These are phyloP conservation scores for Diadophis punctatus DNA, from an alignment of 2,113 vertebrate genomes.

Conservation along the genomic window DNA sequence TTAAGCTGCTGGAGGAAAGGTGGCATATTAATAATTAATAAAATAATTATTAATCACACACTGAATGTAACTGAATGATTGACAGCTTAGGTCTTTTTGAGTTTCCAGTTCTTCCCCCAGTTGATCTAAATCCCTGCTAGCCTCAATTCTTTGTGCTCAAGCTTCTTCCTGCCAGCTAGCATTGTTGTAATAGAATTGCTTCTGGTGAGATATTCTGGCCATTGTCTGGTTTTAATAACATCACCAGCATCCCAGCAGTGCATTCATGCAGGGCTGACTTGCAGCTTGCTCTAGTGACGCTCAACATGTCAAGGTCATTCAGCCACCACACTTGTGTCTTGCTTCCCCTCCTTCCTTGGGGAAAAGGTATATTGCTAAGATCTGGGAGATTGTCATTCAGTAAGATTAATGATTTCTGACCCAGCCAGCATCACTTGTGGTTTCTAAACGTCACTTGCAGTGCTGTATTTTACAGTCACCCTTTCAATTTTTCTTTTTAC, in stretches of 20 bases:
- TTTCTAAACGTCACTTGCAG: not conserved
- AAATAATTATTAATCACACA: not conserved
- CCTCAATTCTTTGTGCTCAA: constrained; percentile 24
- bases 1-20: not conserved
- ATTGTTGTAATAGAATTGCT: not conserved
- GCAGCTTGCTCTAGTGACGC: constrained; percentile 20
- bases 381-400: constrained; percentile 19
- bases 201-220: constrained; percentile 22
- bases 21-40: not conserved
- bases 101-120: not conserved
- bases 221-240: constrained; percentile 30
- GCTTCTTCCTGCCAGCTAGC: not conserved
- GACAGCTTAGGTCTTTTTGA: not conserved
- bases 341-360: not conserved
- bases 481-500: constrained; percentile 2
- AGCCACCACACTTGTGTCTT: not conserved
- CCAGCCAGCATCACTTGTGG: not conserved
- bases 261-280: not conserved
- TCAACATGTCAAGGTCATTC: constrained; percentile 39
- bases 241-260: not conserved
- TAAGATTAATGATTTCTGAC: constrained; percentile 32
- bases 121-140: not conserved
- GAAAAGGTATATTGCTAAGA: constrained; percentile 21
- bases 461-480: constrained; percentile 32
- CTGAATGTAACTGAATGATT: not conserved